Evolutionary conservation across 2,113 vertebrate species (phyloP).

Genomic region (Neopipo cinnamomea): DNA sequence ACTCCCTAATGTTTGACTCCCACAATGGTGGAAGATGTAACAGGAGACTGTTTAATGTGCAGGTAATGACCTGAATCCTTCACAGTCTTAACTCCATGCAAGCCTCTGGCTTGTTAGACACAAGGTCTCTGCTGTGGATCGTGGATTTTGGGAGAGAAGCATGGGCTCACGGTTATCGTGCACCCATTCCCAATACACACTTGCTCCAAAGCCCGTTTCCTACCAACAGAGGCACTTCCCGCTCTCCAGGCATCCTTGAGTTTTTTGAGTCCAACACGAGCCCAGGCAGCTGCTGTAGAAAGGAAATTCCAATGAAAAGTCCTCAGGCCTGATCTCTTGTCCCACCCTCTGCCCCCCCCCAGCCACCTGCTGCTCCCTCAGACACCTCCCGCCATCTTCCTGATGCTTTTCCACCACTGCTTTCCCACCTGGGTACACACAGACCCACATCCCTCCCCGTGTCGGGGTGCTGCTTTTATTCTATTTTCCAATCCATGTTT

Average conservation of each 20-base stretch:
- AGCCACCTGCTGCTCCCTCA: neutral
- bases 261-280: accelerated
- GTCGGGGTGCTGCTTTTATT: neutral
- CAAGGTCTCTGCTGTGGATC: neutral
- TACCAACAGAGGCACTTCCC: neutral
- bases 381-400: neutral
- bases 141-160: accelerated
- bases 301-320: neutral
- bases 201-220: accelerated
- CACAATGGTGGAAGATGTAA: accelerated
- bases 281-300: neutral
- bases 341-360: neutral
- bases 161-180: accelerated
- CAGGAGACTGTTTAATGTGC: neutral
- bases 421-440: neutral
- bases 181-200: accelerated
- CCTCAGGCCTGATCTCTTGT: neutral
- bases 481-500: neutral
- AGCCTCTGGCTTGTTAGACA: neutral
- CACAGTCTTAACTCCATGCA: accelerated
- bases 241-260: accelerated
- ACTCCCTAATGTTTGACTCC: accelerated
- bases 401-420: accelerated
- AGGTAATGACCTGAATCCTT: neutral
- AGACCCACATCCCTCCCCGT: neutral